Base-by-base conservation (phyloP, 2,888 invertebrate species). In the Diarsia dahlii region DNA sequence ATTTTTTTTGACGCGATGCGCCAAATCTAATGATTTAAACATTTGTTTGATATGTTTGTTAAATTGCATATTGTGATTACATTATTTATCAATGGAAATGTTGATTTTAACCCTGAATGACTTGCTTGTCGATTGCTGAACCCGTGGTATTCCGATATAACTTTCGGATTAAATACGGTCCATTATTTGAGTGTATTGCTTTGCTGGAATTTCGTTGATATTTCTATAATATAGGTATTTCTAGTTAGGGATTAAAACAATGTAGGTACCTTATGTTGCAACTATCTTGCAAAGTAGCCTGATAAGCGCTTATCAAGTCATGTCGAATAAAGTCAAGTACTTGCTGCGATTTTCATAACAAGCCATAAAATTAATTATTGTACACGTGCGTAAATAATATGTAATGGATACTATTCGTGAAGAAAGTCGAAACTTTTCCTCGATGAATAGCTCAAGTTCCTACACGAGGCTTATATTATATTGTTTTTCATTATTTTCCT, bases 251-350 rank as follows among this genome's bases (percentile, higher is more conserved):
- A 5, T 5, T 72, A 12, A 54, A 46, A 46, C 34, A 73, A 58
- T n/a, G 6, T n/a, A n/a, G n/a, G n/a, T 18, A 23, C 23, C 20
- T 60, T 71, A 52, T 20, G 4, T 15, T 23, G 20, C 20, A 73
- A 72, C 18, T 1, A 46, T 46, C 28, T n/a, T 34, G 3, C 34
- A 73, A 18, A 15, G 5, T 12, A 1, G 28, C 5, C 18, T 73
- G 48, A 74, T 74, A 75, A 75, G 45, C 6, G 4, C 39, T 39
- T 75, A 60, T 76, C 73, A 20, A 5, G 13, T 18, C 3, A 46
- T 10, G 34, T 74, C 23, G n/a, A 45, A 45, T 9, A 18, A 62
- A 28, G 18, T 62, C 15, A 76, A 5, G 13, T 45, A 48, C 45
- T 48, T 15, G 15, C 13, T 23, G 34, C 2, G 8, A 50, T 54